phyloP scores from a whole-genome alignment of 2,888 invertebrate genomes.

The Nowickia ferox region DNA sequence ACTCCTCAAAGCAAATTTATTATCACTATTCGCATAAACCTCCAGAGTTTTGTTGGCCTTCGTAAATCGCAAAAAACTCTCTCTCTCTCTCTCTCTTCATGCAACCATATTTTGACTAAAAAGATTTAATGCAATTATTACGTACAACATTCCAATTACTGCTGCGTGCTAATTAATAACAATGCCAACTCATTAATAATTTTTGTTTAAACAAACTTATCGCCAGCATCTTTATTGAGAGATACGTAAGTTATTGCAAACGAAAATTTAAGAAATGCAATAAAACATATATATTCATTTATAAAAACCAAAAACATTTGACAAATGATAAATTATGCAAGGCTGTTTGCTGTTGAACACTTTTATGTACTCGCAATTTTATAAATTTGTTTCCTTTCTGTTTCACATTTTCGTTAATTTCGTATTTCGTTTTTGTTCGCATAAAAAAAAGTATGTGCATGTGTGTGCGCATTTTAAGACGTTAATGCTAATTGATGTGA shows the following conservation, averaged over 20 bases:
- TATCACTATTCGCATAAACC: too few species aligned
- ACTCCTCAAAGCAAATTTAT: too few species aligned
- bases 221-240: conserved; percentile 44
- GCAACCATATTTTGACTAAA: too few species aligned
- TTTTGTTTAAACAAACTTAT: conserved; percentile 2
- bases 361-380: conserved; percentile 14
- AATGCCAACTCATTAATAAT: conserved; percentile 40
- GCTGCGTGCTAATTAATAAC: not conserved
- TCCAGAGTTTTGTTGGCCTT: not conserved
- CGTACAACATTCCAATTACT: conserved; percentile 1
- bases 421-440: not conserved
- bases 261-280: not conserved
- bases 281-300: conserved; percentile 42
- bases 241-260: conserved; percentile 29
- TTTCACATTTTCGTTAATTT: not conserved
- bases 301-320: conserved; percentile 57
- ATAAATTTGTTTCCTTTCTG: conserved; percentile 47
- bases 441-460: not conserved
- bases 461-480: conserved; percentile 50
- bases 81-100: not conserved
- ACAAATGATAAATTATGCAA: conserved; percentile 58
- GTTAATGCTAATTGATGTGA: conserved; percentile 72
- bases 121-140: too few species aligned
- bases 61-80: not conserved
- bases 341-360: conserved; percentile 47